Percentiles rank a stretch among this genome's conserved stretches.
Evolutionary conservation across 1,140 invertebrate species (phyloP).

Genomic region (Procambarus clarkii): DNA sequence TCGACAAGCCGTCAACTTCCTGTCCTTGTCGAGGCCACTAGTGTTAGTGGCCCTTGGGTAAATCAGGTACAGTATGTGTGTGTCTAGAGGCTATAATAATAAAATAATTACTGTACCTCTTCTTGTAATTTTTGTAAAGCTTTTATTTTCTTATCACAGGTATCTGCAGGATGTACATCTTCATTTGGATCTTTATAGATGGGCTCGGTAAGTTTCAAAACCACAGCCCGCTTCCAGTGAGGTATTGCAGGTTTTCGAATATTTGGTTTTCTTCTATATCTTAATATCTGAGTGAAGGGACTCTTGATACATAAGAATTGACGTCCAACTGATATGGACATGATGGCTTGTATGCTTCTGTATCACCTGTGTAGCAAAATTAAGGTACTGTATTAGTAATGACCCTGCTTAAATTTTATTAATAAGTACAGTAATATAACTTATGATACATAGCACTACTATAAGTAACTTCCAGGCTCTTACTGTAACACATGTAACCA

Average conservation of each 20-base stretch:
- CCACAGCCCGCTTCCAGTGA: conserved; percentile 30
- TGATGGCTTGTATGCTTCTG: neutral
- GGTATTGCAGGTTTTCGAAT: conserved; percentile 26
- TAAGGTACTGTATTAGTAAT: neutral
- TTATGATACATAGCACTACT: no score
- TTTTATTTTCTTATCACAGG: neutral
- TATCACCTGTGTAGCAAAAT: neutral
- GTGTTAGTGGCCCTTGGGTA: no score
- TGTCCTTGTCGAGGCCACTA: no score
- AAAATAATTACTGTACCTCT: neutral
- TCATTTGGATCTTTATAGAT: conserved; percentile 10
- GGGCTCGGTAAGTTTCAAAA: conserved; percentile 27
- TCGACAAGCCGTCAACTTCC: no score
- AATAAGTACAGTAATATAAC: no score
- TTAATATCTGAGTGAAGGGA: neutral
- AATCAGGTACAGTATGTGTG: no score
- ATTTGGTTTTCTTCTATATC: conserved; percentile 17
- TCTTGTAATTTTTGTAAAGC: neutral
- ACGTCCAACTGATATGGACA: conserved; percentile 8
- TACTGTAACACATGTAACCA: no score
- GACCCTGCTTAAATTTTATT: no score
- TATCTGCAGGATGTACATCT: neutral
- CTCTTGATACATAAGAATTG: neutral
- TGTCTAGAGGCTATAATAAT: no score
- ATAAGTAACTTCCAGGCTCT: no score